phyloP scores from a whole-genome alignment of 2,888 invertebrate genomes.

The Pomacea canaliculata region DNA sequence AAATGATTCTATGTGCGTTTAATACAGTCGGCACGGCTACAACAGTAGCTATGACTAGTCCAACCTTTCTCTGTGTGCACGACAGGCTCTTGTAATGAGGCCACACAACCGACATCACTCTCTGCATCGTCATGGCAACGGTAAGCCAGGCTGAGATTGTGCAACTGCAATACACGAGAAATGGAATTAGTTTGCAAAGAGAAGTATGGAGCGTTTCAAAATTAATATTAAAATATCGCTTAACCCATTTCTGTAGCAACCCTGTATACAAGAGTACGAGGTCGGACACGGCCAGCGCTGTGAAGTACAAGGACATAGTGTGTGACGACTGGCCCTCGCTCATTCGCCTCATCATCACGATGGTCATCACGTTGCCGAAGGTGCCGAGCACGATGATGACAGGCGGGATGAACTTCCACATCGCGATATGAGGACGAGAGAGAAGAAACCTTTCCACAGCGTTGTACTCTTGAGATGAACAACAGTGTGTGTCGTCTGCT shows the following conservation, averaged over 20 bases:
- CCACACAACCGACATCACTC: neutral
- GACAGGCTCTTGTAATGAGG: neutral
- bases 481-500: too few relatives aligned
- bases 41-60: neutral
- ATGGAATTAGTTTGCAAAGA: neutral
- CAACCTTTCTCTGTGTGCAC: neutral
- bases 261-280: neutral
- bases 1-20: neutral
- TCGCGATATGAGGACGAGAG: too few relatives aligned
- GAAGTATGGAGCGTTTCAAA: neutral
- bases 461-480: too few relatives aligned
- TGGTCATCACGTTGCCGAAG: too few relatives aligned
- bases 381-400: too few relatives aligned
- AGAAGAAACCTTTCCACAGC: too few relatives aligned
- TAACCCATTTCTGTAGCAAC: neutral
- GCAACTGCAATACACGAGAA: neutral
- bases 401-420: too few relatives aligned
- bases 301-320: neutral
- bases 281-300: neutral
- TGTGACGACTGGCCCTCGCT: neutral
- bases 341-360: neutral
- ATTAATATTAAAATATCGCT: neutral
- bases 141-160: neutral
- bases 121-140: neutral
- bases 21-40: neutral